Percentiles rank a stretch among this genome's conserved stretches.
phyloP scores from a whole-genome alignment of 2,888 invertebrate genomes.

The Thereva nobilitata region DNA sequence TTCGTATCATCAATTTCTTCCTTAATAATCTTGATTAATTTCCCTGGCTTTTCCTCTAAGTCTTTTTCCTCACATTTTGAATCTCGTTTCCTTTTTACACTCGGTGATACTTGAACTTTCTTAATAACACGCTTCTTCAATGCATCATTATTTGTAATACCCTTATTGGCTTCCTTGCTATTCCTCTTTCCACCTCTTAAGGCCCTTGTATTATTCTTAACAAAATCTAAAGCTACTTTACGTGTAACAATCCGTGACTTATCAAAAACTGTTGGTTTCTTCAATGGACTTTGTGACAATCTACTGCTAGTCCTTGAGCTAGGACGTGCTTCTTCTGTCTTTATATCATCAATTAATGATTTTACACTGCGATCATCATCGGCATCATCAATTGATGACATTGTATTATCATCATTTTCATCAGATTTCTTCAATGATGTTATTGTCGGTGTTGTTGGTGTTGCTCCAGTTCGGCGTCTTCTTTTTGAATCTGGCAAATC shows the following conservation, averaged over 20 bases:
- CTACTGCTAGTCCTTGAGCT: background rate
- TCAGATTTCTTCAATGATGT: slow-evolving; percentile 17
- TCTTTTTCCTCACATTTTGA: too few relatives aligned
- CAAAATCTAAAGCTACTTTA: slow-evolving; percentile 41
- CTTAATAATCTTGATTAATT: slow-evolving; percentile 7
- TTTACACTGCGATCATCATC: slow-evolving; percentile 9
- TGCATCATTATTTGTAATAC: background rate
- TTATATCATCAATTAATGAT: slow-evolving; percentile 46
- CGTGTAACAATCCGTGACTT: slow-evolving; percentile 40
- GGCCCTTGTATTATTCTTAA: slow-evolving; percentile 45
- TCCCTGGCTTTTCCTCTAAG: slow-evolving; percentile 26
- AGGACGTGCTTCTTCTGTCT: slow-evolving; percentile 47
- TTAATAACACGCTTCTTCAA: slow-evolving; percentile 2
- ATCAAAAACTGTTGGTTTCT: slow-evolving; percentile 39
- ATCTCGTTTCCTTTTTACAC: background rate
- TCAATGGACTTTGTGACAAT: slow-evolving; percentile 39
- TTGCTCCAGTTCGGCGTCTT: slow-evolving; percentile 9
- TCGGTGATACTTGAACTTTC: slow-evolving; percentile 2
- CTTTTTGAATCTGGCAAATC: background rate
- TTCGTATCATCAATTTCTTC: slow-evolving; percentile 33
- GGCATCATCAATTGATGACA: slow-evolving; percentile 6
- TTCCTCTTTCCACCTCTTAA: slow-evolving; percentile 18
- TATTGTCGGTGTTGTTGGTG: slow-evolving; percentile 33
- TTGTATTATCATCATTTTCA: slow-evolving; percentile 17
- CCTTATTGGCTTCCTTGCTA: slow-evolving; percentile 18